Conservation (phyloP, 2,888 invertebrate species). For the Amiota communis region DNA sequence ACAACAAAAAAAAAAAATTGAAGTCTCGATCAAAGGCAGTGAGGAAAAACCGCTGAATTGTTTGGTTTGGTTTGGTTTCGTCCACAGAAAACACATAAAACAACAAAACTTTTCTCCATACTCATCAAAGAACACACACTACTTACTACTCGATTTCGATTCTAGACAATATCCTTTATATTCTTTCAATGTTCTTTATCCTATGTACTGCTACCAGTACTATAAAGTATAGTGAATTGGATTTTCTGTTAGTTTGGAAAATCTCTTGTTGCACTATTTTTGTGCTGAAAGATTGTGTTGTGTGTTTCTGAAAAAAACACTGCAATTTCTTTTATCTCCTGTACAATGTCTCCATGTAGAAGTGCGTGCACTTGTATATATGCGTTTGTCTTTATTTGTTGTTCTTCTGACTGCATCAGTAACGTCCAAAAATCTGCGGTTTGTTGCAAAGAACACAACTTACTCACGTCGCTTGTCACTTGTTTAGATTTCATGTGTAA, state of each 20-base stretch:
- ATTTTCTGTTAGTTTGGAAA: not conserved
- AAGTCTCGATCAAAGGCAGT: not conserved
- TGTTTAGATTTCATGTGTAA: too few relatives aligned
- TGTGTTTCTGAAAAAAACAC: not conserved
- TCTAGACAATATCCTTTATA: too few relatives aligned
- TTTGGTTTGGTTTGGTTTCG: not conserved
- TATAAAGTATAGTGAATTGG: not conserved
- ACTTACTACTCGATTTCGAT: too few relatives aligned
- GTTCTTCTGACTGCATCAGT: not conserved
- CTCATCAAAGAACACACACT: too few relatives aligned
- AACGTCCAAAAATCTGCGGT: not conserved
- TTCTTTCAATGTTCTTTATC: too few relatives aligned
- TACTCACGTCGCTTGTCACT: not conserved
- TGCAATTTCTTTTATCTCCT: not conserved
- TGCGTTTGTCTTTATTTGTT: not conserved
- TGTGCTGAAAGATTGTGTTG: not conserved
- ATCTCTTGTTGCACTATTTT: not conserved
- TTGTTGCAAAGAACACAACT: not conserved
- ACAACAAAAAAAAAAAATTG: not conserved
- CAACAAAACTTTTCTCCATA: not conserved
- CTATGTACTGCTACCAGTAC: too few relatives aligned
- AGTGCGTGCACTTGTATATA: not conserved
- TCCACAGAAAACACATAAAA: not conserved
- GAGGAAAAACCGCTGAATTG: conserved; percentile 1
- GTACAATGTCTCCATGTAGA: not conserved